Evolutionary conservation across 2,888 invertebrate species (phyloP).

Genomic region (Theodoxus fluviatilis): DNA sequence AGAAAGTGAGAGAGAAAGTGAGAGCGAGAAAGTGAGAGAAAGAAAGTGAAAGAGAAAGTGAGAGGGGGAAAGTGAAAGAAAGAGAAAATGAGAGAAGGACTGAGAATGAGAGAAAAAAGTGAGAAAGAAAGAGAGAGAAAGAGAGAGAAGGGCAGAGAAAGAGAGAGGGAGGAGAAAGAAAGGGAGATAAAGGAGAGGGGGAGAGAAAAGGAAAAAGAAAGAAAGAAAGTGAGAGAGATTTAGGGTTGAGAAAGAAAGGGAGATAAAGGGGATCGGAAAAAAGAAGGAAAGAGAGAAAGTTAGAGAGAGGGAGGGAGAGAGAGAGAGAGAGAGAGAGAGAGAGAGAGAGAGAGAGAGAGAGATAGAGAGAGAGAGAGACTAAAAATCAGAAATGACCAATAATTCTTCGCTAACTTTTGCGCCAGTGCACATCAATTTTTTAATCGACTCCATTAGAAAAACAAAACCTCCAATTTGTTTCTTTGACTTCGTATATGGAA

Average conservation of each 20-base stretch:
- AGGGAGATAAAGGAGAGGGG: not conserved
- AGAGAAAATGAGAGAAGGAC: not conserved
- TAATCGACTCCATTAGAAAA: too few species aligned
- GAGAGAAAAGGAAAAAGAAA: conserved; percentile 1
- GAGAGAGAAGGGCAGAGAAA: not conserved
- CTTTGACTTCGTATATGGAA: too few species aligned
- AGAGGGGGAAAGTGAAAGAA: conserved; percentile 14
- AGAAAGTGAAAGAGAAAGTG: conserved; percentile 11
- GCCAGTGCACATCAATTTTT: too few species aligned
- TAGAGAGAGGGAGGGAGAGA: conserved; percentile 12
- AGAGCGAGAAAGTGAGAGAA: too few species aligned
- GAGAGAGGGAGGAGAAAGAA: not conserved
- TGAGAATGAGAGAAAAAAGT: not conserved
- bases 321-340: conserved; percentile 22
- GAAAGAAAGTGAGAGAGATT: not conserved
- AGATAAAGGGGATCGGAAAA: not conserved
- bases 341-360: conserved; percentile 22
- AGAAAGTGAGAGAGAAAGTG: not conserved
- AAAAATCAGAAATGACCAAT: not conserved
- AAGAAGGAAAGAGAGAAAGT: not conserved
- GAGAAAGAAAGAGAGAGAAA: not conserved
- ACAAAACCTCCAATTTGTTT: too few species aligned
- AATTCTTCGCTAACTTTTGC: too few species aligned
- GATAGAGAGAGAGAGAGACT: conserved; percentile 10
- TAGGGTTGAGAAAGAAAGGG: not conserved